phyloP scores from a whole-genome alignment of 2,797 vertebrate genomes.

The Gouania willdenowi region DNA sequence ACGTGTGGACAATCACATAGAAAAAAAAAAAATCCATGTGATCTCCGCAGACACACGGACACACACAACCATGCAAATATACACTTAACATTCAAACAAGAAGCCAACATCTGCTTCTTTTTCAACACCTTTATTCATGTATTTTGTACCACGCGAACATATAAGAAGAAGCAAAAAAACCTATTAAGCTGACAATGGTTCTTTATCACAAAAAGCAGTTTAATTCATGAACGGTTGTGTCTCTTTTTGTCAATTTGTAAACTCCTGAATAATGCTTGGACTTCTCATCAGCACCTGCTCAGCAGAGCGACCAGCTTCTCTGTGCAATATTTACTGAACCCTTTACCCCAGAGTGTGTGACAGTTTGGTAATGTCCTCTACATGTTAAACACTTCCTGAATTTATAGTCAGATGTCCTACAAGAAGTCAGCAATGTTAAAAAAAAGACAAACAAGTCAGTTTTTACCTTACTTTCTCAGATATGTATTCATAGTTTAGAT shows the following conservation, averaged over 20 bases:
- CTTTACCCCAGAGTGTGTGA: not conserved
- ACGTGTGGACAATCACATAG: constrained; percentile 52
- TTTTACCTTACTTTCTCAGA: no score
- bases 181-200: no score
- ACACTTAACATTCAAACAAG: constrained; percentile 51
- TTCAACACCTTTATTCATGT: constrained; percentile 11
- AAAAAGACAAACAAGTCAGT: no score
- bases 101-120: constrained; percentile 61
- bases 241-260: not conserved
- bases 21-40: no score
- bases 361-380: not conserved
- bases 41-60: not conserved
- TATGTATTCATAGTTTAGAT: no score
- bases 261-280: not conserved
- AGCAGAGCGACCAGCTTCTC: not conserved
- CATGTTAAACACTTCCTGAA: not conserved
- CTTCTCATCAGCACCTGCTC: constrained; percentile 1
- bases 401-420: no score
- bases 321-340: not conserved
- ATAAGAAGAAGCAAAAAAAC: not conserved
- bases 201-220: no score
- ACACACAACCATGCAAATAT: constrained; percentile 1
- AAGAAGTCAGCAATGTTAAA: not conserved
- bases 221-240: no score
- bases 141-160: constrained; percentile 2